Percentiles rank a stretch among this genome's conserved stretches.
Conservation (phyloP, 2,888 invertebrate species). For the Tachina fera region DNA sequence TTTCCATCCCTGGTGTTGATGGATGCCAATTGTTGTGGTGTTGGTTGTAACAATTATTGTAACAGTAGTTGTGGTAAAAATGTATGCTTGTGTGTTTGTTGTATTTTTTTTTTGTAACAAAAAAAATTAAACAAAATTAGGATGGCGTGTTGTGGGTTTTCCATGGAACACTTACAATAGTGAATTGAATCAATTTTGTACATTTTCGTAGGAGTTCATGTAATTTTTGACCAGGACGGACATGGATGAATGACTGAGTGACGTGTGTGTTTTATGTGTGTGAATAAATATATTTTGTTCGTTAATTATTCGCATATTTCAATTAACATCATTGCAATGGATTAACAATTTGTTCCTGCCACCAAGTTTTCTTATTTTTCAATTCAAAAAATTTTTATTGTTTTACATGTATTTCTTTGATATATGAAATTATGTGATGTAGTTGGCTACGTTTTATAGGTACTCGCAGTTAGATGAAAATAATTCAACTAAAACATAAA, state of each 20-base stretch:
- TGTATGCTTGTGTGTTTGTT: constrained; percentile 12
- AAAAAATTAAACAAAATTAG: not conserved
- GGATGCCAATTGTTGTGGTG: not conserved
- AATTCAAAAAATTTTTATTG: constrained; percentile 60
- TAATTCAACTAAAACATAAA: too few relatives aligned
- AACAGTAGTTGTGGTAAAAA: constrained; percentile 36
- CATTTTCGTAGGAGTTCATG: constrained; percentile 65
- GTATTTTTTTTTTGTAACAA: constrained; percentile 3
- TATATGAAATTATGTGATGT: not conserved
- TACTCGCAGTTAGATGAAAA: too few relatives aligned
- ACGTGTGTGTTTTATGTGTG: constrained; percentile 17
- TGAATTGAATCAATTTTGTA: constrained; percentile 18
- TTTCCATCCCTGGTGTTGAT: not conserved
- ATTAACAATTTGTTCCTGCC: constrained; percentile 73
- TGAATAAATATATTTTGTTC: constrained; percentile 62
- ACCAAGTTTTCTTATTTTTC: constrained; percentile 47
- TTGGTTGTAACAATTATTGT: constrained; percentile 24
- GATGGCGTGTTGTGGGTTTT: constrained; percentile 64
- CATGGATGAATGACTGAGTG: constrained; percentile 3
- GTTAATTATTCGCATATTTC: constrained; percentile 71
- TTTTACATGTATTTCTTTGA: constrained; percentile 62
- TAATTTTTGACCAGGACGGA: constrained; percentile 34
- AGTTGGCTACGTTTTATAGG: too few relatives aligned
- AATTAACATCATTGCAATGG: constrained; percentile 71
- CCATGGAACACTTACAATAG: constrained; percentile 7